These are phyloP conservation scores for Lindbergichthys nudifrons DNA, from an alignment of 2,797 vertebrate species.

Conservation along the genomic window DNA sequence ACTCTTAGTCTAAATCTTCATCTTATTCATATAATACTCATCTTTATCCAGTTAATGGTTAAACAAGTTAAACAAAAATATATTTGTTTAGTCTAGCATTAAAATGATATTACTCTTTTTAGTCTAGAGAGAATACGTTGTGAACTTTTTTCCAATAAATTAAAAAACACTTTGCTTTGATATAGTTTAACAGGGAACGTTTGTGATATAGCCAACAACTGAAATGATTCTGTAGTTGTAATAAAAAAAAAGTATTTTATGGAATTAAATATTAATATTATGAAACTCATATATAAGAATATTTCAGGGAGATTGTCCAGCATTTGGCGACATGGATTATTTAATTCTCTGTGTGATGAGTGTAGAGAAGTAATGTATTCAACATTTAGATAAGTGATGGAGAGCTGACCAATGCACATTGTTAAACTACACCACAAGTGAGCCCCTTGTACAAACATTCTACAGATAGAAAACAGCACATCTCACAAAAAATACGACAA, in stretches of 20 bases:
- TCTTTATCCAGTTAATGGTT: too few species aligned
- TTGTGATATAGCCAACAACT: neutral
- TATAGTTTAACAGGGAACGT: neutral
- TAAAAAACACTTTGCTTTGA: too few species aligned
- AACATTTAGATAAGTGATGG: neutral
- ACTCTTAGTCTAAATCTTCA: too few species aligned
- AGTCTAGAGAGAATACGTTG: too few species aligned
- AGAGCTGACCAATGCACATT: slow-evolving; percentile 33
- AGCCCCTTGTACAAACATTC: neutral
- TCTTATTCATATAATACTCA: too few species aligned
- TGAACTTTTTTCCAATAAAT: too few species aligned
- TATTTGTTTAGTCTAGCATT: too few species aligned
- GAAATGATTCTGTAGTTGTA: neutral
- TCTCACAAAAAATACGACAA: slow-evolving; percentile 52
- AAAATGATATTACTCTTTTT: too few species aligned
- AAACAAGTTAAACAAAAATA: too few species aligned
- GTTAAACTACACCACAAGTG: neutral
- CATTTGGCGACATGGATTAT: neutral
- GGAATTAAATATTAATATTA: neutral
- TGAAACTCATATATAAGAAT: neutral
- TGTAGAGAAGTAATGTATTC: neutral
- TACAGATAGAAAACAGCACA: slow-evolving; percentile 26
- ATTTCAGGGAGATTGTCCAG: neutral
- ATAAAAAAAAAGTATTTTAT: neutral
- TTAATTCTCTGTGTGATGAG: neutral